phyloP scores from a whole-genome alignment of 2,888 invertebrate genomes.

The Pseudococcus viburni region DNA sequence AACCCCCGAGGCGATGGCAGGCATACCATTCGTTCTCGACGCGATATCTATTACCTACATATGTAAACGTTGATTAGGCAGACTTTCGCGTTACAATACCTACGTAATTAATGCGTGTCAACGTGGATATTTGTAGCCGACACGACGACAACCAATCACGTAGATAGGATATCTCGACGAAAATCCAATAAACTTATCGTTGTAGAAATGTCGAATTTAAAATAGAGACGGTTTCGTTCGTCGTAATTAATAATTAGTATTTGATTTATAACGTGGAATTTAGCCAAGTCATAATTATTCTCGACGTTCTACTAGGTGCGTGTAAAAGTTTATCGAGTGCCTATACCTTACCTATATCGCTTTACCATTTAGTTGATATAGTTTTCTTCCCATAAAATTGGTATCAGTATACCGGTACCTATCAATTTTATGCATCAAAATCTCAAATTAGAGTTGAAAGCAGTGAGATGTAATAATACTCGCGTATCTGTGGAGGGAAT shows the following conservation, averaged over 20 bases:
- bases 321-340: neutral
- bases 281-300: neutral
- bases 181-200: neutral
- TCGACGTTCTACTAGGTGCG: neutral
- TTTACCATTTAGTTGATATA: too few relatives aligned
- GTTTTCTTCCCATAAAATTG: too few relatives aligned
- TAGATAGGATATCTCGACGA: neutral
- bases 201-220: neutral
- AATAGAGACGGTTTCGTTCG: neutral
- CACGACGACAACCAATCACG: neutral
- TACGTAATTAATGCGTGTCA: conserved; percentile 33
- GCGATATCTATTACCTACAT: neutral
- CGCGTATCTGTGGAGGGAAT: too few relatives aligned
- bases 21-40: neutral
- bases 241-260: neutral
- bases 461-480: too few relatives aligned
- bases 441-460: too few relatives aligned
- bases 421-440: too few relatives aligned
- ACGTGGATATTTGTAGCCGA: neutral
- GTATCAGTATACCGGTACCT: too few relatives aligned
- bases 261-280: neutral
- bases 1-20: too few relatives aligned
- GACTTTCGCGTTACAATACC: neutral
- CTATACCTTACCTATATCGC: neutral
- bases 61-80: conserved; percentile 27